Base-by-base conservation (phyloP, 2,797 vertebrate genomes). In the Alca torda region DNA sequence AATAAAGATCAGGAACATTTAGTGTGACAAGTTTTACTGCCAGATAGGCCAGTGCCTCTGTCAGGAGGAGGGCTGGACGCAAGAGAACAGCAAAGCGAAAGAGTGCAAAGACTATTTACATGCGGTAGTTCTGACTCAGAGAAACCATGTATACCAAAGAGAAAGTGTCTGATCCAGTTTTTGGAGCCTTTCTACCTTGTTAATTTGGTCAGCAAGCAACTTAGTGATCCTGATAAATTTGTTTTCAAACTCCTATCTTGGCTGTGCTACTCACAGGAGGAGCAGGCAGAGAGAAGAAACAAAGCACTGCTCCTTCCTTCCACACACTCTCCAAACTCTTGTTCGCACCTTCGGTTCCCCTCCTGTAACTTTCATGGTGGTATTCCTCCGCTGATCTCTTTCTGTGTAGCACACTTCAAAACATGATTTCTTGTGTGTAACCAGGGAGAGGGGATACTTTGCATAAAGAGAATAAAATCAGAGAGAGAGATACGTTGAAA, bases 361-460 rank as follows among this genome's bases (percentile, higher is more conserved):
- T 75, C n/a, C 8, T 3, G 9, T 31, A 25, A 35, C 59, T 39
- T 48, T 43, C 41, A 43, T 0, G 0, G 4, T 3, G 11, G 11
- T 21, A 9, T 43, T 78, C 35, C 30, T 78, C 65, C 75, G 30
- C 48, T 64, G 12, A 67, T 35, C 28, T 59, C 37, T 18, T 64
- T 48, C 63, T 65, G 28, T 13, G 46, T 12, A 63, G 43, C 65
- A 75, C 39, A 37, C 17, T 87, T 50, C 41, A 6, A 41, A 83
- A 70, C 8, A n/a, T 3, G 11, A 28, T 51, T 72, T 75, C 41
- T 57, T 4, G 2, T 4, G 1, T 24, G 28, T 18, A 50, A 19
- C 13, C 33, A 69, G 20, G 31, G 60, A 70, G 24, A 48, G 51
- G 16, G 80, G 10, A 37, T 51, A n/a, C 26, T 90, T 13, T 48